Conservation (phyloP, 53 echinoderm and acorn worm species). For the Zoroaster sp. region DNA sequence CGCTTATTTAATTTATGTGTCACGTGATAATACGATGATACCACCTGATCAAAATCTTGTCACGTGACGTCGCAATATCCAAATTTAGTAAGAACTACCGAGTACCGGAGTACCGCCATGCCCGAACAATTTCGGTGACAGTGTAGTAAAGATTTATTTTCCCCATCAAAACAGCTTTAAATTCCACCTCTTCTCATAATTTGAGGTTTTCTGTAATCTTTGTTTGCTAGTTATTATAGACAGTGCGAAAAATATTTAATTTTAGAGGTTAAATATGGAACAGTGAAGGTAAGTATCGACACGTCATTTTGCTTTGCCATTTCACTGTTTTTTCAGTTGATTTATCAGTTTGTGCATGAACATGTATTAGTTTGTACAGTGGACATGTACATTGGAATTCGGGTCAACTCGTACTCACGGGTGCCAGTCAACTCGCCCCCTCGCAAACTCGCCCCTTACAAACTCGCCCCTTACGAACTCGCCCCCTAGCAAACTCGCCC, state of each 20-base stretch:
- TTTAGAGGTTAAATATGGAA: not conserved
- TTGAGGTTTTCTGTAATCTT: not conserved
- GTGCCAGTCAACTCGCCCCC: too few relatives aligned
- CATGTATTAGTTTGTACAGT: too few relatives aligned
- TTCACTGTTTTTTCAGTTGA: not conserved
- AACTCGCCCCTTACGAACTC: too few relatives aligned
- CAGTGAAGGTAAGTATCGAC: too few relatives aligned
- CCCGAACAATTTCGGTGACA: not conserved
- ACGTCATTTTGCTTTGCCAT: too few relatives aligned
- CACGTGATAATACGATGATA: not conserved
- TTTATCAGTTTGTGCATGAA: not conserved
- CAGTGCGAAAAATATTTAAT: not conserved
- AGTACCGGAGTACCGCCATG: too few relatives aligned
- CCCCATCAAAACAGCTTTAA: not conserved
- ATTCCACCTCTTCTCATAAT: not conserved
- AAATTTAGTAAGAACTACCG: not conserved
- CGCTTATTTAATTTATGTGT: too few relatives aligned
- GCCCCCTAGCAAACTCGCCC: too few relatives aligned
- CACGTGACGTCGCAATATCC: not conserved
- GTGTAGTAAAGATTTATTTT: not conserved
- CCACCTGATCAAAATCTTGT: not conserved
- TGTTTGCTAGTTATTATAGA: not conserved
- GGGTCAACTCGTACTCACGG: too few relatives aligned
- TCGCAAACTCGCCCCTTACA: too few relatives aligned
- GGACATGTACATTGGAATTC: too few relatives aligned